A percentile compares a stretch with the other conserved stretches of the same genome.
Evolutionary conservation across 2,797 vertebrate species (phyloP).

Genomic region (Coregonus suidteri): DNA sequence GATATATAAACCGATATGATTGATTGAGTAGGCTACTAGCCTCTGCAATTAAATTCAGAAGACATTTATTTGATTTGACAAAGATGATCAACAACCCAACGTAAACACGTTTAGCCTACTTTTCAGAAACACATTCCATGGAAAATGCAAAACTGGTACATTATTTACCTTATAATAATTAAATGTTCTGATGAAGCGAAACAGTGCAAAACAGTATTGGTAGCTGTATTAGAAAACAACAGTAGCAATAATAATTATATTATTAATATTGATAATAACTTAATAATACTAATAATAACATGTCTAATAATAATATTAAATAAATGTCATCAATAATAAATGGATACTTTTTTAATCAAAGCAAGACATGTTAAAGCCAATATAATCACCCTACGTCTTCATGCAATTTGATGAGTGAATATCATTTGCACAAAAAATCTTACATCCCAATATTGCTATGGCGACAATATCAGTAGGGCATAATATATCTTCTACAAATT

Average conservation of each 20-base stretch:
- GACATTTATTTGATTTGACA: background rate
- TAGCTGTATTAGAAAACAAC: background rate
- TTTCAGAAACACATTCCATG: background rate
- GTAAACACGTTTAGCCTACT: background rate
- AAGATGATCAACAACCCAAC: background rate
- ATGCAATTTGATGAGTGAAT: background rate
- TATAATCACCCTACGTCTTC: conserved; percentile 9
- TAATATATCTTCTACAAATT: background rate
- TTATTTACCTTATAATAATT: background rate
- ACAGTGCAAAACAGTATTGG: background rate
- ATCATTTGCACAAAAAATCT: background rate
- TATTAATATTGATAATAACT: conserved; percentile 10
- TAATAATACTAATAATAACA: conserved; percentile 8
- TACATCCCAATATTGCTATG: background rate
- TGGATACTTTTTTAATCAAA: background rate
- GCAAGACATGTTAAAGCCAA: conserved; percentile 8
- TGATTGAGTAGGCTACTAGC: background rate
- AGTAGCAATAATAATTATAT: background rate
- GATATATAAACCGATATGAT: background rate
- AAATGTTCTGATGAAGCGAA: background rate
- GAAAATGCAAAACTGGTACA: conserved; percentile 28
- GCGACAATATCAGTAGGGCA: background rate
- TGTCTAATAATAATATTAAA: background rate
- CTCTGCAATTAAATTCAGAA: background rate
- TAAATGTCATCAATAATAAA: background rate